phyloP scores from a whole-genome alignment of 1,140 invertebrate species.

The Apocrypta bakeri region DNA sequence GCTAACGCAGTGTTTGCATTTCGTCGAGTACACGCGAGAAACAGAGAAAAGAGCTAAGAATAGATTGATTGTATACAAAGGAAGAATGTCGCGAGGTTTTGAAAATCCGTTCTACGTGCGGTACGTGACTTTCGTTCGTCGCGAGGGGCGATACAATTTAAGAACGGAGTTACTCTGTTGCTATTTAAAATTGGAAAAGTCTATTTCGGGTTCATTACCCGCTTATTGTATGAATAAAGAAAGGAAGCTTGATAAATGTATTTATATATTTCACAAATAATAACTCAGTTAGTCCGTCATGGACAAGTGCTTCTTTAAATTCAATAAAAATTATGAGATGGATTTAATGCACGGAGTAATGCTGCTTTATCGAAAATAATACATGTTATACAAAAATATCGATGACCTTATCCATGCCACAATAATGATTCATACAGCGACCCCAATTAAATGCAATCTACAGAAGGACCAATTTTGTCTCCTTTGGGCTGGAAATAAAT shows the following conservation, averaged over 20 bases:
- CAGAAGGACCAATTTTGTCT: constrained; percentile 39
- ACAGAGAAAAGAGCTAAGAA: background rate
- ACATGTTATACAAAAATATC: constrained; percentile 15
- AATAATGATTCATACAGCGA: constrained; percentile 29
- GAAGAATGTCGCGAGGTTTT: background rate
- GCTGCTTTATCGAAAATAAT: background rate
- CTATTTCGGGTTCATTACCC: background rate
- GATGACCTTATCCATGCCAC: background rate
- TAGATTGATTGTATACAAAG: background rate
- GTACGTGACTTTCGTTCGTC: background rate
- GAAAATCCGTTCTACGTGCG: background rate
- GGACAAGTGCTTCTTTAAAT: background rate
- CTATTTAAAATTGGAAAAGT: background rate
- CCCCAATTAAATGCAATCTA: constrained; percentile 40
- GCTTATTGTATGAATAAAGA: background rate
- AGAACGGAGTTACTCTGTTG: background rate
- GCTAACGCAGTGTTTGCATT: background rate
- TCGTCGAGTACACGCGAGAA: background rate
- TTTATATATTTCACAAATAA: background rate
- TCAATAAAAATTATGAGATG: constrained; percentile 10
- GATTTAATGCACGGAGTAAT: background rate
- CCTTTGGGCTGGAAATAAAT: constrained; percentile 30
- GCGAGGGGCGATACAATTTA: background rate
- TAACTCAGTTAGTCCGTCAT: background rate
- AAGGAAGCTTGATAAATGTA: background rate